Evolutionary conservation across 2,113 vertebrate genomes (phyloP).

Genomic region (Tympanuchus pallidicinctus): DNA sequence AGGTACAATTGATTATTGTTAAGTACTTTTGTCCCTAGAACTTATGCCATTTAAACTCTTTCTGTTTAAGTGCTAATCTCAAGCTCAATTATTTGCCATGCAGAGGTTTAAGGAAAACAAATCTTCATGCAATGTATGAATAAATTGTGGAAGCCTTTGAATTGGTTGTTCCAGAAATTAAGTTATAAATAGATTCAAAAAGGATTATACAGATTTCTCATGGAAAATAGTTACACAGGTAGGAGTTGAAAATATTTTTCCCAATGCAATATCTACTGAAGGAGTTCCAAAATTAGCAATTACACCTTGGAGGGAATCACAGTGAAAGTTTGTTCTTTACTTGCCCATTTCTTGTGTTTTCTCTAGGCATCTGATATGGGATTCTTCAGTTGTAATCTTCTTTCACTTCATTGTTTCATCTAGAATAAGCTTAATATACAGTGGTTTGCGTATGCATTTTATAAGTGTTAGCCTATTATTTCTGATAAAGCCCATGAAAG

Average conservation of each 20-base stretch:
- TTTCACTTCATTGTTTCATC: constrained; percentile 41
- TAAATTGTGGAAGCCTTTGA: background rate
- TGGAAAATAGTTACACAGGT: background rate
- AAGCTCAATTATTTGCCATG: background rate
- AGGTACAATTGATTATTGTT: constrained; percentile 52
- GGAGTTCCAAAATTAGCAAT: background rate
- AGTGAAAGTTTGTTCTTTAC: background rate
- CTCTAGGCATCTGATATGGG: background rate
- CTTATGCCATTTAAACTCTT: constrained; percentile 6
- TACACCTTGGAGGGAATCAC: background rate
- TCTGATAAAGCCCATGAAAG: constrained; percentile 48
- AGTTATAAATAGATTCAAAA: background rate
- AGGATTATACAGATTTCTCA: background rate
- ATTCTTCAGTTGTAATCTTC: background rate
- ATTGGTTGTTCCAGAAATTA: background rate
- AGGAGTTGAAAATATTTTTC: background rate
- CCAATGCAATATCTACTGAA: background rate
- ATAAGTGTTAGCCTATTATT: constrained; percentile 27
- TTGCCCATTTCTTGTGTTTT: background rate
- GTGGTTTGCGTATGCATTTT: background rate
- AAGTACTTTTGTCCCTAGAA: background rate
- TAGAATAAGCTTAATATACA: constrained; percentile 45
- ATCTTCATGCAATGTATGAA: background rate
- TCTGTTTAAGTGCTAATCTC: constrained; percentile 6
- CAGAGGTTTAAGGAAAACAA: background rate